These are phyloP conservation scores for Trisateles emortualis DNA, from an alignment of 2,888 invertebrate genomes.

Conservation along the genomic window DNA sequence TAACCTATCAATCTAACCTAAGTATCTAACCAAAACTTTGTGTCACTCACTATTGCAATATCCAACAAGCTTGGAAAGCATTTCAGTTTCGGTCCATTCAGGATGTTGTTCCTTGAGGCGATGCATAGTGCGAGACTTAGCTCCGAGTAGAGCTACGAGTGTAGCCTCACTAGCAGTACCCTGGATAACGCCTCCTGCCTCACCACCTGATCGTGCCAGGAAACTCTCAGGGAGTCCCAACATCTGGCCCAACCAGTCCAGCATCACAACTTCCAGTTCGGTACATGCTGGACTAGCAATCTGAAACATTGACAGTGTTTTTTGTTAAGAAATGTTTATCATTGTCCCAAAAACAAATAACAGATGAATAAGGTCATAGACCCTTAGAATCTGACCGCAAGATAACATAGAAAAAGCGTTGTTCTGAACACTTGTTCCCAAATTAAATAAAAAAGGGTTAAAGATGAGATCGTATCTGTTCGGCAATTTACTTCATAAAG, in stretches of 20 bases:
- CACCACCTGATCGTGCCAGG: conserved; percentile 93
- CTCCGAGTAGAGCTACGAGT: conserved; percentile 96
- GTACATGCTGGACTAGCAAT: conserved; percentile 98
- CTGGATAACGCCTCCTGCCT: conserved; percentile 96
- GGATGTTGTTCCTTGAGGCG: conserved; percentile 90
- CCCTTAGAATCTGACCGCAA: too few species aligned
- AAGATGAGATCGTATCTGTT: too few species aligned
- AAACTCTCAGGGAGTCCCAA: conserved; percentile 94
- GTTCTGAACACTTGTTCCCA: too few species aligned
- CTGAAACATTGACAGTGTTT: conserved; percentile 72
- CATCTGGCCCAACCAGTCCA: conserved; percentile 98
- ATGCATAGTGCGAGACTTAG: conserved; percentile 91
- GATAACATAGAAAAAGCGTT: too few species aligned
- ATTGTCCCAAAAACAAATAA: too few species aligned
- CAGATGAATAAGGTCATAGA: too few species aligned
- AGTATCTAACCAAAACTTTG: too few species aligned
- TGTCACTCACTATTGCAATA: conserved; percentile 92
- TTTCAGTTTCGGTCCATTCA: conserved; percentile 91
- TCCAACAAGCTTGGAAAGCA: conserved; percentile 93
- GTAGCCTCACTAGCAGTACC: conserved; percentile 98
- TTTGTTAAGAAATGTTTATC: too few species aligned
- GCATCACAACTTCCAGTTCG: conserved; percentile 97
- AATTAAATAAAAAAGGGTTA: too few species aligned
- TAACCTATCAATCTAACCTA: too few species aligned
- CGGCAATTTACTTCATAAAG: too few species aligned